phyloP scores from a whole-genome alignment of 2,888 invertebrate genomes.

The Antheraea yamamai region DNA sequence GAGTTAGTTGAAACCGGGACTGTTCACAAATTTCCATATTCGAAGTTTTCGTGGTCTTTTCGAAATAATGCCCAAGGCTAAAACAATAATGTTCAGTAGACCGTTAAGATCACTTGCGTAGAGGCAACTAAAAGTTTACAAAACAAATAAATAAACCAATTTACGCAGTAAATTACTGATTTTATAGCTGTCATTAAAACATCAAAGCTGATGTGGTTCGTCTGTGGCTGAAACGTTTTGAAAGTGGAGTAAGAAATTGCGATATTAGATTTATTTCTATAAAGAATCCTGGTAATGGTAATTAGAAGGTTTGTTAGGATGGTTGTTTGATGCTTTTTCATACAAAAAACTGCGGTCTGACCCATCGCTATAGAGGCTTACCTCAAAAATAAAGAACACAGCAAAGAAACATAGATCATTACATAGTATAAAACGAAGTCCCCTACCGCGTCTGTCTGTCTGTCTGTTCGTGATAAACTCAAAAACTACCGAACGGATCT shows the following conservation, averaged over 20 bases:
- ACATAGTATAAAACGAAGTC: too few relatives aligned
- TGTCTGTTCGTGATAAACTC: too few relatives aligned
- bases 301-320: too few relatives aligned
- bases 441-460: too few relatives aligned
- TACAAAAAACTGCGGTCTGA: too few relatives aligned
- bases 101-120: not conserved
- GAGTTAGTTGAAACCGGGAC: not conserved
- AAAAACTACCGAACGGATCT: too few relatives aligned
- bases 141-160: not conserved
- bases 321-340: too few relatives aligned
- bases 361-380: too few relatives aligned
- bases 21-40: not conserved
- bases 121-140: not conserved
- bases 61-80: slow-evolving; percentile 1
- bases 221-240: not conserved
- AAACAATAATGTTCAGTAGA: not conserved
- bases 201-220: not conserved
- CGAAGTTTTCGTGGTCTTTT: not conserved
- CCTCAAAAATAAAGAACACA: too few relatives aligned
- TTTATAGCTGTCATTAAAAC: not conserved
- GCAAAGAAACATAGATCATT: too few relatives aligned
- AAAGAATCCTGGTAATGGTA: too few relatives aligned
- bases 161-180: not conserved
- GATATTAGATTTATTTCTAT: not conserved
- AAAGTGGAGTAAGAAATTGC: not conserved